Base-by-base conservation (phyloP, 2,113 vertebrate genomes). In the Plotosus lineatus region DNA sequence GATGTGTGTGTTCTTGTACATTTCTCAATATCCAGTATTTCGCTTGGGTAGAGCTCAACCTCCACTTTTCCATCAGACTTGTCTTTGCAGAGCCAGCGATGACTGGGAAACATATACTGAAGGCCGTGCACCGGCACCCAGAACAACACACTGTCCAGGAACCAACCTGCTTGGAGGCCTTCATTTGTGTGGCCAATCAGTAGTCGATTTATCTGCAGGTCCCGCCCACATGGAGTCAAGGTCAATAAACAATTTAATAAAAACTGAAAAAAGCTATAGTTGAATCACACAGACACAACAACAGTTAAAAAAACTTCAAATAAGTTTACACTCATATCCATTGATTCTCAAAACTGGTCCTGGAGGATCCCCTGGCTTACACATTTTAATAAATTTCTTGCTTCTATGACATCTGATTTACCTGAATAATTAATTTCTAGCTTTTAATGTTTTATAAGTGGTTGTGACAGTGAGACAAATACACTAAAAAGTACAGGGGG, bases 31-130 rank as follows among this genome's bases (percentile, higher is more conserved):
- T 96, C 94, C 75, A 96, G 72, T 31, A 94, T 91, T 89, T 99
- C 97, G 9, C 97, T 99, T 80, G 98, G 97, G 81, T 99, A 98
- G 71, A 98, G 94, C 86, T 98, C 97, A 77, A 97, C 95, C 88
- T 98, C 95, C 83, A 98, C 95, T 83, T 95, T 96, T 40, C 97
- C 95, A 2, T 99, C 98, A 3, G 96, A 95, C 82, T 96, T 95
- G 1, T 97, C 94, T 87, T 95, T 97, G 89, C 97, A 96, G 6
- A 99, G 95, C 98, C 98, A 99, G 51, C 97, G 95, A 88, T 99
- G 96, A 86, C 94, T 95, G 0, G 98, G 97, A 87, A 99, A 99
- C 93, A 95, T 98, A 88, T 98, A 99, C 87, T 94, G 91, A 86
- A 89, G 91, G 83, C 98, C 96, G 3, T 97, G 96, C 82, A 95